Evolutionary conservation across 2,888 invertebrate species (phyloP), one percentile per base, ranked within the genome.

Genomic region (Cephonodes hylas): DNA sequence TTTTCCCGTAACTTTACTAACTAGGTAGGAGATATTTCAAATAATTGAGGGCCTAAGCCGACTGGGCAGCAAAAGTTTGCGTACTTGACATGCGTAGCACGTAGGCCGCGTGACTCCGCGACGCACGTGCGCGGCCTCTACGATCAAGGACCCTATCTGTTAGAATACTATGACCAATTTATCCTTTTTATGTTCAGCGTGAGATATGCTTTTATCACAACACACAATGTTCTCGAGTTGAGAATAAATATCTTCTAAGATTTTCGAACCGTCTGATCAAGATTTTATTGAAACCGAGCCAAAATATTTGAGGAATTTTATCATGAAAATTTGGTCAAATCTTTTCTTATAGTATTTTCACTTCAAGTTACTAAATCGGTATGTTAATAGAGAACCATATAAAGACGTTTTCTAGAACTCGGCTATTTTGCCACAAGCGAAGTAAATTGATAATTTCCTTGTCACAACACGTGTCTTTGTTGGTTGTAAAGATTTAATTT

Each of bases 111-210:
- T 87, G 87, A 84, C 86, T 84, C 79, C 80, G 67, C 77, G 68
- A 77, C 81, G 79, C 82, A 82, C 85, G 86, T 86, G 86, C 75
- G 76, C 77, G 56, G 85, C 75, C 69, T 86, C 68, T 77, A 66
- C 73, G 77, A 84, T 81, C 70, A 64, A 67, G 70, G 69, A 74
- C 74, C 71, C 76, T 78, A 81, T 81, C 80, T 77, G 76, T 80
- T 80, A 75, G 78, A 80, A 81, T 81, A 75, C 79, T 78, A 78
- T 79, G 76, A 77, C 77, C 81, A 84, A 86, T 85, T 83, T 84
- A 85, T 83, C 78, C 77, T 79, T 77, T 79, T 84, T 84, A 85
- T 81, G 80, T 71, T 66, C 72, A 20, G 27, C 4, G n/a, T 56
- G 7, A 15, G 6, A 48, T 48, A 48, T 48, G n/a, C 1, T n/a